Evolutionary conservation across 2,888 invertebrate species (phyloP).

Genomic region (Apomyelois bistriatella): DNA sequence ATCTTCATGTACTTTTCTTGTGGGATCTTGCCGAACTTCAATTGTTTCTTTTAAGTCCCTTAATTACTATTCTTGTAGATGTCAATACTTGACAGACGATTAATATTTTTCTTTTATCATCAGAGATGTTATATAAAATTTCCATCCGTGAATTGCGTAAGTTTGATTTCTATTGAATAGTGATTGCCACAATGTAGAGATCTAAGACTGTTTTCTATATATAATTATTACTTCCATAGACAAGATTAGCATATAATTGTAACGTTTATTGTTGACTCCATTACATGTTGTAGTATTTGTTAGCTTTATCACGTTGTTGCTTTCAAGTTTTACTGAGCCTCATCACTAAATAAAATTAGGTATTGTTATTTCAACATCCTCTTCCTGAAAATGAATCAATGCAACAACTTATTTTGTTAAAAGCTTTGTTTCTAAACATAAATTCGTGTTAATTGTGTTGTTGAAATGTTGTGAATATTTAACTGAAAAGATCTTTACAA

Average conservation of each 20-base stretch:
- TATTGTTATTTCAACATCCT: too few species aligned
- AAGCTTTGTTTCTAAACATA: too few species aligned
- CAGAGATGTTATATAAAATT: slow-evolving; percentile 5
- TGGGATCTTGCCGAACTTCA: slow-evolving; percentile 34
- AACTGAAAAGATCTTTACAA: neutral
- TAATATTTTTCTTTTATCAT: neutral
- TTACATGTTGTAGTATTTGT: too few species aligned
- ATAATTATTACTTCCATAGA: neutral
- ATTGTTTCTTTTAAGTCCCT: slow-evolving; percentile 34
- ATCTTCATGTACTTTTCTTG: slow-evolving; percentile 41
- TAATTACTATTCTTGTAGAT: slow-evolving; percentile 1
- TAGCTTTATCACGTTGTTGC: too few species aligned
- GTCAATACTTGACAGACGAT: neutral
- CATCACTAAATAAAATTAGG: too few species aligned
- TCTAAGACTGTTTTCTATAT: neutral
- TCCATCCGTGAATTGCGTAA: neutral
- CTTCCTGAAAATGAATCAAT: too few species aligned
- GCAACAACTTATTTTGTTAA: too few species aligned
- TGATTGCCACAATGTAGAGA: neutral
- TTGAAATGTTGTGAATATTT: too few species aligned
- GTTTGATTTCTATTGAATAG: neutral
- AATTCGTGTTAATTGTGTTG: too few species aligned
- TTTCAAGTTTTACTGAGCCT: too few species aligned
- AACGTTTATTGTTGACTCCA: too few species aligned
- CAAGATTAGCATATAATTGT: too few species aligned